phyloP scores from a whole-genome alignment of 2,797 vertebrate species.

The Chiropotes sagulatus region DNA sequence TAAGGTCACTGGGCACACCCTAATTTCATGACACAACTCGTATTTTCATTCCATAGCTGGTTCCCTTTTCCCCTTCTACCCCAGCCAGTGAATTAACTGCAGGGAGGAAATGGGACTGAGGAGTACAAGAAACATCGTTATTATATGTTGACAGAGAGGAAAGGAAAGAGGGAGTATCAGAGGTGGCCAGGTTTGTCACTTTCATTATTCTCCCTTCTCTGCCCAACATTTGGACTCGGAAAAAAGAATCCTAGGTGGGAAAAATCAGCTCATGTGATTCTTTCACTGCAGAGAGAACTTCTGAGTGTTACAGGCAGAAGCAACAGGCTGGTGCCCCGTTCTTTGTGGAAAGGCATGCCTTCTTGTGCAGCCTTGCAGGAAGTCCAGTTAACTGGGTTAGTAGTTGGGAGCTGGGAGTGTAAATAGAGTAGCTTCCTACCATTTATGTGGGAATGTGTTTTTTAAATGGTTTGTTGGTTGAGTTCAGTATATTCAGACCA shows the following conservation, averaged over 20 bases:
- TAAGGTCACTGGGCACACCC: not conserved
- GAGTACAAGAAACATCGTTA: not conserved
- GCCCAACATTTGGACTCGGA: not conserved
- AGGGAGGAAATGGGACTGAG: not conserved
- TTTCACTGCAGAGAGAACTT: not conserved
- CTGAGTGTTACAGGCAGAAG: not conserved
- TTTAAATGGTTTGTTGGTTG: not conserved
- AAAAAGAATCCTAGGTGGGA: not conserved
- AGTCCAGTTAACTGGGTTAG: not conserved
- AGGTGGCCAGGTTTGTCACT: no score
- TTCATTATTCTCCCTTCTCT: not conserved
- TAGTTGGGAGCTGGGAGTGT: not conserved
- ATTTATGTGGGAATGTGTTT: no score
- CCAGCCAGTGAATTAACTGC: rapidly evolving
- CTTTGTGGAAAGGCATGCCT: not conserved
- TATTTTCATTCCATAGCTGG: not conserved
- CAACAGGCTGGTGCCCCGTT: not conserved
- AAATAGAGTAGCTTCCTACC: not conserved
- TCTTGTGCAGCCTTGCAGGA: no score
- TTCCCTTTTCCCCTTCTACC: not conserved
- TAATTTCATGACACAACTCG: rapidly evolving
- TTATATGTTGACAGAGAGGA: no score
- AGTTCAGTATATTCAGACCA: not conserved
- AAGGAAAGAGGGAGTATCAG: not conserved
- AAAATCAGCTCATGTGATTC: not conserved